Evolutionary conservation across 2,113 vertebrate species (phyloP).

Genomic region (Anthoscopus minutus): DNA sequence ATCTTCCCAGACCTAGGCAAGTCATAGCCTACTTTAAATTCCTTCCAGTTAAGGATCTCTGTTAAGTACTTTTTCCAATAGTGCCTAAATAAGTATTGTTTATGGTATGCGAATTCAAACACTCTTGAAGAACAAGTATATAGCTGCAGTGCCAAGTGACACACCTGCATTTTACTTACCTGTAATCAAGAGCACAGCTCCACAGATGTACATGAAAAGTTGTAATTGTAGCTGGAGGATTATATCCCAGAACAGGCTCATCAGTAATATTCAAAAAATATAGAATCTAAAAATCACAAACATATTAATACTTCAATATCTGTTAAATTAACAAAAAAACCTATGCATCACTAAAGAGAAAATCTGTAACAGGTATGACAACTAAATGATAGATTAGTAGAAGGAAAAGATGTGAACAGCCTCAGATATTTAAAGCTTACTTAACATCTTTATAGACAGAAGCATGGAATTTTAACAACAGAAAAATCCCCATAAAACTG

Average conservation of each 20-base stretch:
- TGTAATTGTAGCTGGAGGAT: conserved; percentile 86
- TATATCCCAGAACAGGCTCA: conserved; percentile 95
- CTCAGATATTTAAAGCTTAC: background rate
- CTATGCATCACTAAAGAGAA: background rate
- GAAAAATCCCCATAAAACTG: background rate
- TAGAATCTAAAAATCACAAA: conserved; percentile 80
- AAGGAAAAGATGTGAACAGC: background rate
- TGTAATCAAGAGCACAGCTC: conserved; percentile 96
- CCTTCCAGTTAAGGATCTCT: background rate
- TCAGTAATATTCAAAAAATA: conserved; percentile 94
- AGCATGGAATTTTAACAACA: background rate
- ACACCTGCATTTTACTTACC: conserved; percentile 67
- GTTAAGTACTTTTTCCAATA: background rate
- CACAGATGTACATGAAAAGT: conserved; percentile 94
- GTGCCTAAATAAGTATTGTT: background rate
- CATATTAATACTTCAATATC: background rate
- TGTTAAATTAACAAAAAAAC: conserved; percentile 13
- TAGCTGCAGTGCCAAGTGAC: background rate
- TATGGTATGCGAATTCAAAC: background rate
- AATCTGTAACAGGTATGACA: background rate
- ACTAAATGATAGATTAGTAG: background rate
- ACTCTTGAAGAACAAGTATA: background rate
- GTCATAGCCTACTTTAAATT: background rate
- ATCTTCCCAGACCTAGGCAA: background rate
- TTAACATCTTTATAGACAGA: background rate